These are phyloP conservation scores for Oxycera nigricornis DNA, from an alignment of 2,888 invertebrate species.

Conservation along the genomic window DNA sequence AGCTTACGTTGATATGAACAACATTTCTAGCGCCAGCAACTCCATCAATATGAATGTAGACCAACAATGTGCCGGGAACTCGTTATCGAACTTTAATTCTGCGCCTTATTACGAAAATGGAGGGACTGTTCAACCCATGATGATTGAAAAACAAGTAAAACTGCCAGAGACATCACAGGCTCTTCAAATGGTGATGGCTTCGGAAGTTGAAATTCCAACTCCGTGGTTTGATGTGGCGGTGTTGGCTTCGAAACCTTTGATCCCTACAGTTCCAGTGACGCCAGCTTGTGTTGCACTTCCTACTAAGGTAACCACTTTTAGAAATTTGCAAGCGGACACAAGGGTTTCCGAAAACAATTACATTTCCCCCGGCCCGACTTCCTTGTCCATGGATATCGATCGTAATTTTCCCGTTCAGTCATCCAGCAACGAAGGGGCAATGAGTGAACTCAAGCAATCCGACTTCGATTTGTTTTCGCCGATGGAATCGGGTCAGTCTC, in stretches of 20 bases:
- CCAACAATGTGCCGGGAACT: too few relatives aligned
- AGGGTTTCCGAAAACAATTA: constrained; percentile 14
- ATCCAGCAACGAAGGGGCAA: background rate
- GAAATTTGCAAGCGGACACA: constrained; percentile 55
- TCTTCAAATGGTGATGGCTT: constrained; percentile 75
- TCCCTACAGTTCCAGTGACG: constrained; percentile 68
- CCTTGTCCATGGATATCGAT: constrained; percentile 17
- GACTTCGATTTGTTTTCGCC: constrained; percentile 15
- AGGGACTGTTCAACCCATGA: constrained; percentile 14
- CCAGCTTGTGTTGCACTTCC: constrained; percentile 61
- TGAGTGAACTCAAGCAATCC: background rate
- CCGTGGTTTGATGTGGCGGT: constrained; percentile 79
- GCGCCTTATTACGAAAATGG: background rate
- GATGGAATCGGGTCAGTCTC: background rate
- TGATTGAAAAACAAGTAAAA: background rate
- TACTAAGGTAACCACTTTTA: constrained; percentile 60
- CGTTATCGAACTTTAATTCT: too few relatives aligned
- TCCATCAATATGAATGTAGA: background rate
- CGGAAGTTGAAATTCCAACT: constrained; percentile 76
- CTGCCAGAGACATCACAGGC: constrained; percentile 65
- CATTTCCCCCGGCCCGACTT: constrained; percentile 25
- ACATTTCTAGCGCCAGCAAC: background rate
- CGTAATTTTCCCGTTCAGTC: background rate
- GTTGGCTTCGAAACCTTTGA: constrained; percentile 67
- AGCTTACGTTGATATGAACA: background rate